Conservation (phyloP, 2,113 vertebrate genomes). For the Syngnathoides biaculeatus region DNA sequence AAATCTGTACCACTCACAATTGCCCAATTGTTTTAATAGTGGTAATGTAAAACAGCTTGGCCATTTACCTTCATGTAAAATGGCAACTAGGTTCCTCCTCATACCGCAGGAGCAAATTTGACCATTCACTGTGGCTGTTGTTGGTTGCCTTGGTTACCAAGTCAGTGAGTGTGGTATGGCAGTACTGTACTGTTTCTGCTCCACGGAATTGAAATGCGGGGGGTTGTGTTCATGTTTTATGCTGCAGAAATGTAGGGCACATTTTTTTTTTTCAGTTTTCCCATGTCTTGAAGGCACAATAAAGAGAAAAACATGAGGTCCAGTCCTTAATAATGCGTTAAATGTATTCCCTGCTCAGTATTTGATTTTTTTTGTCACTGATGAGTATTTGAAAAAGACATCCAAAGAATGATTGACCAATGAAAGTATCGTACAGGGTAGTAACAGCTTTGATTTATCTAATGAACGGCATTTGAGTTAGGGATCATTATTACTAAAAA, state of each 20-base stretch:
- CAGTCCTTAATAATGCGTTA: background rate
- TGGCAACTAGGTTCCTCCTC: conserved; percentile 47
- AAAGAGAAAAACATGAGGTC: background rate
- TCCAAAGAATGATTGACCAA: no score
- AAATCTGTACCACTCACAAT: background rate
- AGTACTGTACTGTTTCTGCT: conserved; percentile 52
- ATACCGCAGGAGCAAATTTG: conserved; percentile 64
- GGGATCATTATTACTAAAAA: background rate
- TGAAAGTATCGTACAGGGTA: background rate
- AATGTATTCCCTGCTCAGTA: background rate
- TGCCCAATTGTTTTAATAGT: conserved; percentile 2
- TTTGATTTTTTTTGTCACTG: background rate
- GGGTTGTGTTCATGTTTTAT: conserved; percentile 27
- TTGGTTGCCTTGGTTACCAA: conserved; percentile 77
- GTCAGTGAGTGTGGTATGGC: conserved; percentile 59
- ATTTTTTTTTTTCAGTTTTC: conserved; percentile 7
- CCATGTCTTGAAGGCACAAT: conserved; percentile 24
- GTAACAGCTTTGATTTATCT: background rate
- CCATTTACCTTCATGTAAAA: conserved; percentile 36
- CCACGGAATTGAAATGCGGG: conserved; percentile 35
- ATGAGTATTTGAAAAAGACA: no score
- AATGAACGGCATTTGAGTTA: background rate
- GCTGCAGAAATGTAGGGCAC: conserved; percentile 56
- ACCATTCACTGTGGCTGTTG: conserved; percentile 65
- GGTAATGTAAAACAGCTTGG: conserved; percentile 9